Base-by-base conservation (phyloP, 2,888 invertebrate species). In the Ophioninae sp. region DNA sequence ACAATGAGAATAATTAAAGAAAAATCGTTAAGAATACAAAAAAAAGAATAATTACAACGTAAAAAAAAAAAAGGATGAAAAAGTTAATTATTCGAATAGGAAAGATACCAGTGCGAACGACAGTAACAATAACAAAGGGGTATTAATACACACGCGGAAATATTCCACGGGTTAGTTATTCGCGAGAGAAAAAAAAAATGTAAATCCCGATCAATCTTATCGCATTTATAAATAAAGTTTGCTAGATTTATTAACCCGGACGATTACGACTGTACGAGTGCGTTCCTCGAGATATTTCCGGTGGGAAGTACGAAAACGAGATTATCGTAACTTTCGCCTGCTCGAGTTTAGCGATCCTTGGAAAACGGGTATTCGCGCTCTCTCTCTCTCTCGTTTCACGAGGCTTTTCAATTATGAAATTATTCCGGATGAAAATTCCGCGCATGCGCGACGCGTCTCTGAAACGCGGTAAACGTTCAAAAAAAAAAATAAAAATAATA, bases 241-340 rank as follows among this genome's bases (percentile, higher is more conserved):
- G 8, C 23, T 58, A 39, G 72, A 72, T 72, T 59, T 59, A 58
- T 58, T 39, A 17, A 59, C 44, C 9, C 9, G 39, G 56, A 69
- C 68, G 30, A 59, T 77, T 77, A 30, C 77, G 68, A 61, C 65
- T 77, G 20, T 69, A 61, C 8, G 37, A 37, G 44, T 61, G 63
- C 20, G 44, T 74, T 74, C 30, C 74, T 20, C 56, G 51, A 51
- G 30, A 69, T 68, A 77, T 69, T 77, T 77, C 68, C 77, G 68
- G 59, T 61, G 59, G 37, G 44, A 59, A 77, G 44, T 77, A 41
- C 10, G 68, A 51, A 61, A 77, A 77, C 75, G 61, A 77, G 77
- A 77, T 77, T 69, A 77, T 65, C 64, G 68, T 73, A 63, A 80
- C 83, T 83, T 83, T 83, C 83, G 76, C n/a, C 83, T 77, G 61